A percentile compares a stretch with the other conserved stretches of the same genome.
phyloP scores from a whole-genome alignment of 2,888 invertebrate species.

The Meta bourneti region DNA sequence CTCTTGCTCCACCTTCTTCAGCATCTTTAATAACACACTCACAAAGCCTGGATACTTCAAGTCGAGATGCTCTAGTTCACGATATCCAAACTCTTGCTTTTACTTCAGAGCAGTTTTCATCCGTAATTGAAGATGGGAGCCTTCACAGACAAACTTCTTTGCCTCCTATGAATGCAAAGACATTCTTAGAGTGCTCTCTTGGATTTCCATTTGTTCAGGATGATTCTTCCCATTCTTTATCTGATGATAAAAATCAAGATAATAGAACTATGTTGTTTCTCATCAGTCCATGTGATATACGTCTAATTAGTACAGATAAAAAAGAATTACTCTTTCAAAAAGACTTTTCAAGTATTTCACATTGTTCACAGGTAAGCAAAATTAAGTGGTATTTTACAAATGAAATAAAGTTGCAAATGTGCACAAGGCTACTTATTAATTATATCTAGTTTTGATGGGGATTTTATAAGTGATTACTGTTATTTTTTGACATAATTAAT shows the following conservation, averaged over 20 bases:
- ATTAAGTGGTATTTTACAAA: not conserved
- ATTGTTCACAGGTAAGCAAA: constrained; percentile 87
- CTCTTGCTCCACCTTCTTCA: constrained; percentile 65
- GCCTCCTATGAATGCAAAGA: constrained; percentile 73
- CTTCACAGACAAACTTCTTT: constrained; percentile 70
- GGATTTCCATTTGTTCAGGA: constrained; percentile 62
- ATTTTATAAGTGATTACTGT: no score
- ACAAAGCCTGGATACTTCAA: constrained; percentile 77
- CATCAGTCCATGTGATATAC: constrained; percentile 91
- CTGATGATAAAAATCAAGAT: constrained; percentile 54
- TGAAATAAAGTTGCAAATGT: no score
- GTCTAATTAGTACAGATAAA: constrained; percentile 94
- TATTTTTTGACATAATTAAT: no score
- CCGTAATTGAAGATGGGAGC: constrained; percentile 70
- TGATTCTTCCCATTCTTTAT: constrained; percentile 65
- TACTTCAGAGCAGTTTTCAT: constrained; percentile 73
- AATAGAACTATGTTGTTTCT: constrained; percentile 95
- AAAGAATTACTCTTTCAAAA: constrained; percentile 94
- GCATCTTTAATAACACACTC: constrained; percentile 77
- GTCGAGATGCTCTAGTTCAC: constrained; percentile 73
- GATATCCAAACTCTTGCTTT: constrained; percentile 75
- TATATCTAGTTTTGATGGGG: no score
- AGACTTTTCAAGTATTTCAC: constrained; percentile 92
- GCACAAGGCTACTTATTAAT: no score
- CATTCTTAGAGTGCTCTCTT: constrained; percentile 63